phyloP scores from a whole-genome alignment of 2,113 vertebrate genomes.

The Gila orcuttii region DNA sequence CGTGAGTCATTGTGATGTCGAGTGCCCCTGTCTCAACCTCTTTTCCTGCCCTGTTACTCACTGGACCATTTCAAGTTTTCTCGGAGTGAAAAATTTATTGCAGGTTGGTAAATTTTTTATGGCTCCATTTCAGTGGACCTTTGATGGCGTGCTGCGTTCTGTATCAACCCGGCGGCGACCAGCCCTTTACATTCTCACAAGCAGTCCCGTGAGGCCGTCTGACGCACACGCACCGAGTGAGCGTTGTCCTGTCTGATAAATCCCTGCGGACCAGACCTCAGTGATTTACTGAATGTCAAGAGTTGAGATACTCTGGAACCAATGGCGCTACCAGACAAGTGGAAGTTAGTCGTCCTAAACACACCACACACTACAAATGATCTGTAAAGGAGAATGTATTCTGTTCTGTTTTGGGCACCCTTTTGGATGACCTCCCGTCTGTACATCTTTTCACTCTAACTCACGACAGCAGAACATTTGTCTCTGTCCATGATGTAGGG shows the following conservation, averaged over 20 bases:
- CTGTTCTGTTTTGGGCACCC: constrained; percentile 22
- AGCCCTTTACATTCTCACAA: constrained; percentile 54
- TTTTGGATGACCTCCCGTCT: not conserved
- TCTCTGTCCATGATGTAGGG: not conserved
- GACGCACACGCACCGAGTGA: constrained; percentile 28
- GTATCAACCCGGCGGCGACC: constrained; percentile 63
- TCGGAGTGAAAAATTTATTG: constrained; percentile 73
- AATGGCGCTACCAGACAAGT: constrained; percentile 35
- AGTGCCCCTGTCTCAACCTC: constrained; percentile 35
- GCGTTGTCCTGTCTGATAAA: constrained; percentile 26
- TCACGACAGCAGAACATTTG: not conserved
- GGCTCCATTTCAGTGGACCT: constrained; percentile 69
- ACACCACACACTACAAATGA: not conserved
- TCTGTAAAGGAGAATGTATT: constrained; percentile 47
- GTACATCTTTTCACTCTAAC: not conserved
- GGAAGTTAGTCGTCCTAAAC: constrained; percentile 16
- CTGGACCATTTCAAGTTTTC: constrained; percentile 51
- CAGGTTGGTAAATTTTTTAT: constrained; percentile 69
- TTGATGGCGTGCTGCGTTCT: constrained; percentile 64
- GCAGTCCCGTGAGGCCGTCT: constrained; percentile 42
- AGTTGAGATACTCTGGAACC: constrained; percentile 36
- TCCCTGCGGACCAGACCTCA: constrained; percentile 10
- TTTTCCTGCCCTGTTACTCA: constrained; percentile 50
- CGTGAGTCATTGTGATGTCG: constrained; percentile 29
- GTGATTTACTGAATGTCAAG: constrained; percentile 46